phyloP scores from a whole-genome alignment of 2,888 invertebrate genomes.

The Sinotaia quadrata region DNA sequence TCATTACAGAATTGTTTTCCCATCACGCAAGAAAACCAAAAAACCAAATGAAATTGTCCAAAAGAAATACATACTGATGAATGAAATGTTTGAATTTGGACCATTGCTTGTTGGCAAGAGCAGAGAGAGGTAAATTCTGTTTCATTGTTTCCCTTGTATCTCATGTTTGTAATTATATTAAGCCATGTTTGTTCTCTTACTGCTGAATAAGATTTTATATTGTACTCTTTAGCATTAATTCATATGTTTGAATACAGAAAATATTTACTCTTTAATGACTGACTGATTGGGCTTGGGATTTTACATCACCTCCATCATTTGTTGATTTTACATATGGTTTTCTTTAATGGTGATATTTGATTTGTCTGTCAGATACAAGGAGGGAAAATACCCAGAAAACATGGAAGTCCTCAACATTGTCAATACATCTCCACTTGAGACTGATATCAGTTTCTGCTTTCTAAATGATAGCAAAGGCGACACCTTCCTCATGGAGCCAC shows the following conservation, averaged over 20 bases:
- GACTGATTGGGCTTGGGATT: too few species aligned
- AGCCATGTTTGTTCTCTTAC: too few species aligned
- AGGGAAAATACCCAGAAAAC: constrained; percentile 71
- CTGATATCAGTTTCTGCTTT: constrained; percentile 72
- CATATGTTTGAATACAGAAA: too few species aligned
- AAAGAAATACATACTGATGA: constrained; percentile 70
- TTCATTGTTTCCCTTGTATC: too few species aligned
- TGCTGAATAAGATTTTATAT: too few species aligned
- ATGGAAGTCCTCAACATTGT: constrained; percentile 68
- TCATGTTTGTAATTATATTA: too few species aligned
- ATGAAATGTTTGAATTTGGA: constrained; percentile 72
- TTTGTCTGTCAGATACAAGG: constrained; percentile 61
- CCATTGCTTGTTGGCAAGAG: constrained; percentile 72
- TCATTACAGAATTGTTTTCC: constrained; percentile 69
- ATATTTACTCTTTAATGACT: too few species aligned
- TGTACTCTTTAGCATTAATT: too few species aligned
- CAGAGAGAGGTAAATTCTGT: constrained; percentile 65
- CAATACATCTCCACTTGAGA: constrained; percentile 71
- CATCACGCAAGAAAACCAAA: constrained; percentile 69
- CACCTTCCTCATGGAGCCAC: constrained; percentile 71
- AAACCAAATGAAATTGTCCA: constrained; percentile 69
- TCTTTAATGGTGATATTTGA: too few species aligned
- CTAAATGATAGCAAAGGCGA: constrained; percentile 70
- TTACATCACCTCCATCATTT: too few species aligned
- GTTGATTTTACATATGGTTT: too few species aligned